Base-by-base conservation (phyloP, 1,140 invertebrate species). In the Tetraneura akinire region DNA sequence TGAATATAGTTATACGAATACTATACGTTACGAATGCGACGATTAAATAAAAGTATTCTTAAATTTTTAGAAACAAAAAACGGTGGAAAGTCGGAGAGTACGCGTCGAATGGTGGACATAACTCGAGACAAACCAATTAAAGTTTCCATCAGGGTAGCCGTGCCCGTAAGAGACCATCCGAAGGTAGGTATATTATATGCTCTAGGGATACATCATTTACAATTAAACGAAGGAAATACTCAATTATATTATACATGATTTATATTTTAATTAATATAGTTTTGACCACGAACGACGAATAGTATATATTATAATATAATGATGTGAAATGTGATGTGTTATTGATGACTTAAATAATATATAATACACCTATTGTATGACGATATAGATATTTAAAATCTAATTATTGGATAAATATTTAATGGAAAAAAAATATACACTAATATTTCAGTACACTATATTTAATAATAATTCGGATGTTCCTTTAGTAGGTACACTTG, bases 81-180 rank as follows among this genome's bases (percentile, higher is more conserved):
- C 1, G 78, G 37, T 14, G 45, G 78, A 37, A 80, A 80, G 37
- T 32, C 60, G 2, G 78, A 68, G 16, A 62, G 76, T 26, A 62
- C 42, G 26, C 82, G 89, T 82, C 89, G 91, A 85, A 91, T 92
- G 91, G 86, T 93, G 83, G 93, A 94, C 86, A 93, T 94, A 83
- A 94, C 93, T 60, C 88, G 92, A 83, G 92, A 94, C 85, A 92
- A 92, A 84, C 91, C 92, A 29, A 91, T 94, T 74, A 92, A 93
- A 87, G 91, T 94, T 66, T 90, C 91, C 80, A 92, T 93, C 47
- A 89, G 92, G 83, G 92, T 94, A 70, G 88, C 92, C 13, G 92
- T 94, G 23, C 93, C 93, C 1, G 91, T 93, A 49, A 87, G 91
- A 81, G 92, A 94, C 86, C 92, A 94, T 86, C 93, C 93, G 71